Evolutionary conservation across 2,797 vertebrate genomes (phyloP).

Genomic region (Aphelocoma californica): DNA sequence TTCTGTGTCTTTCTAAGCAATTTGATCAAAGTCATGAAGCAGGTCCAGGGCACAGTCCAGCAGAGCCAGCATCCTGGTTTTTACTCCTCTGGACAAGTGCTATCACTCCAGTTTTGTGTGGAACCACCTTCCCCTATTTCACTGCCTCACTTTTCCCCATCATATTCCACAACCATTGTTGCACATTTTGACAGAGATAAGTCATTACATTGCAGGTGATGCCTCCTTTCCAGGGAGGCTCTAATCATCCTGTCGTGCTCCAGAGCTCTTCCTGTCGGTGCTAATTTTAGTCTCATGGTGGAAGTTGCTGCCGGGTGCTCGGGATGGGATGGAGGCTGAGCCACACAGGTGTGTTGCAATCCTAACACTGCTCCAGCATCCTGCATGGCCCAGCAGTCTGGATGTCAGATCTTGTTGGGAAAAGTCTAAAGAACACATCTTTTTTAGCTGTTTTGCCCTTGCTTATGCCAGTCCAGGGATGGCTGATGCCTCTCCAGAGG

Average conservation of each 20-base stretch:
- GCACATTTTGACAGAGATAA: neutral
- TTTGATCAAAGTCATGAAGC: neutral
- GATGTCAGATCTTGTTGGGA: neutral
- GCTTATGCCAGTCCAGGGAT: neutral
- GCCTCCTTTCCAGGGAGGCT: conserved; percentile 19
- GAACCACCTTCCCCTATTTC: neutral
- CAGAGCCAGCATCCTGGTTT: neutral
- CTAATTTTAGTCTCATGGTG: neutral
- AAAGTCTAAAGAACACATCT: neutral
- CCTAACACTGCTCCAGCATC: neutral
- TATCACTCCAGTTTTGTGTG: neutral
- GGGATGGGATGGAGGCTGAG: neutral
- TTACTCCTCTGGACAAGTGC: neutral
- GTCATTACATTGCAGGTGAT: neutral
- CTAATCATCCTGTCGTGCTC: neutral
- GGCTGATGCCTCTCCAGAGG: neutral
- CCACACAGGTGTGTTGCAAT: neutral
- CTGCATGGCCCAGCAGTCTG: neutral
- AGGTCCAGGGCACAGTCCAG: neutral
- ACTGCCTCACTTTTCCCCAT: neutral
- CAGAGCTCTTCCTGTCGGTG: neutral
- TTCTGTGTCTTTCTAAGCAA: neutral
- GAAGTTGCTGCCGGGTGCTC: neutral
- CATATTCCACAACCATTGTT: accelerated
- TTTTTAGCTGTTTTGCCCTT: neutral